phyloP scores from a whole-genome alignment of 2,888 invertebrate species.

The Xestobium rufovillosum region DNA sequence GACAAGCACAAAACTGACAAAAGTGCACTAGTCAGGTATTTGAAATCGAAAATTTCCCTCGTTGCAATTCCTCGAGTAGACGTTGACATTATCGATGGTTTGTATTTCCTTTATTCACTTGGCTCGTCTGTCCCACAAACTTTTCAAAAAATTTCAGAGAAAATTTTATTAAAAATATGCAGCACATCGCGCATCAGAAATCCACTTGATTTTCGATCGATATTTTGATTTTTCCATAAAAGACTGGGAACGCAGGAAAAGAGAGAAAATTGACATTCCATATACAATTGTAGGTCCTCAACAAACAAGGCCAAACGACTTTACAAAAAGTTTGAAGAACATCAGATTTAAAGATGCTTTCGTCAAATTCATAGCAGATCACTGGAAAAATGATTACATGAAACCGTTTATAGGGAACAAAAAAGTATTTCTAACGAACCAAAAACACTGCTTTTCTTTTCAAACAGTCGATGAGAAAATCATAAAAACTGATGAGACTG shows the following conservation, averaged over 20 bases:
- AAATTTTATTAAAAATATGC: no score
- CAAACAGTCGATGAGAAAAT: no score
- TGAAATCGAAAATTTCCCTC: no score
- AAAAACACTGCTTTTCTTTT: conserved; percentile 9
- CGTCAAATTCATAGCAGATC: conserved; percentile 10
- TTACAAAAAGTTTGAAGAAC: conserved; percentile 8
- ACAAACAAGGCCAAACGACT: conserved; percentile 11
- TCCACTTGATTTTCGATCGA: conserved; percentile 11
- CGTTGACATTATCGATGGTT: no score
- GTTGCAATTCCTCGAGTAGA: no score
- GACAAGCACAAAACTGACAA: no score
- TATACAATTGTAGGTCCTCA: conserved; percentile 5
- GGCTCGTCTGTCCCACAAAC: conserved; percentile 8
- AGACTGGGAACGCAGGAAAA: conserved; percentile 9
- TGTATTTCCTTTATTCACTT: no score
- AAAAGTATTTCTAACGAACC: conserved; percentile 5
- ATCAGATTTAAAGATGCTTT: conserved; percentile 7
- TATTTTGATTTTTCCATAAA: conserved; percentile 10
- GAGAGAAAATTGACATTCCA: conserved; percentile 6
- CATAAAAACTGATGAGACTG: no score
- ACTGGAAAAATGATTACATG: conserved; percentile 8
- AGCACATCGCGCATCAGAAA: conserved; percentile 9
- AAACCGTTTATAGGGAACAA: conserved; percentile 3
- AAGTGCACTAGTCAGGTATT: no score
- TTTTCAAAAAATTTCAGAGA: conserved; percentile 8